Percentiles rank a stretch among this genome's conserved stretches.
Evolutionary conservation across 2,888 invertebrate genomes (phyloP).

Genomic region (Trichopria drosophilae): DNA sequence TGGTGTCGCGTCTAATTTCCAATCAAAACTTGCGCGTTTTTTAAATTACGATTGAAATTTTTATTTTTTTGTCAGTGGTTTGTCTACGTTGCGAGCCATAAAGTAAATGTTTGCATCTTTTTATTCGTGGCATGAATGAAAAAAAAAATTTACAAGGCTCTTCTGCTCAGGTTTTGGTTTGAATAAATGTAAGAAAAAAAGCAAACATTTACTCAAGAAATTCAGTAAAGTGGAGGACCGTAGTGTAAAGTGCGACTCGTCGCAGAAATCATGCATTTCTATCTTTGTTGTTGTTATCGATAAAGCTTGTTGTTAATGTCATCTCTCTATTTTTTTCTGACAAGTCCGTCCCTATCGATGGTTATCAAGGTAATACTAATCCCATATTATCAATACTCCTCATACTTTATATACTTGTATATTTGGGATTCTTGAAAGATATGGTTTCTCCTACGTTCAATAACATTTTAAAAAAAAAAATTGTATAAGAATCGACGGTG

Average conservation of each 20-base stretch:
- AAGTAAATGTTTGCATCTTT: slow-evolving; percentile 49
- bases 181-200: slow-evolving; percentile 17
- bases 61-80: slow-evolving; percentile 1
- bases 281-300: slow-evolving; percentile 56
- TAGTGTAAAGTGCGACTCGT: slow-evolving; percentile 27
- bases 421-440: slow-evolving; percentile 50
- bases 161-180: no score
- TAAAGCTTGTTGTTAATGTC: slow-evolving; percentile 58
- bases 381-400: slow-evolving; percentile 59
- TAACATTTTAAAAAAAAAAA: no score
- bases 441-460: slow-evolving; percentile 37
- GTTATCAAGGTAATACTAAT: slow-evolving; percentile 61
- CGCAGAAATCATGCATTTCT: slow-evolving; percentile 49
- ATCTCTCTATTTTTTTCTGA: slow-evolving; percentile 61
- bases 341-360: slow-evolving; percentile 61
- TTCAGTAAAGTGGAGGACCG: slow-evolving; percentile 5
- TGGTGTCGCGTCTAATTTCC: slow-evolving; percentile 52
- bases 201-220: slow-evolving; percentile 45
- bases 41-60: not conserved
- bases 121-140: slow-evolving; percentile 8
- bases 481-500: no score
- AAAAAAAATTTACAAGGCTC: slow-evolving; percentile 6
- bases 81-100: slow-evolving; percentile 20
- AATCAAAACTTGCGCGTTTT: not conserved
- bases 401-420: slow-evolving; percentile 52